Evolutionary conservation across 2,113 vertebrate genomes (phyloP), one percentile per base, ranked within the genome.

Genomic region (Pimephales promelas): DNA sequence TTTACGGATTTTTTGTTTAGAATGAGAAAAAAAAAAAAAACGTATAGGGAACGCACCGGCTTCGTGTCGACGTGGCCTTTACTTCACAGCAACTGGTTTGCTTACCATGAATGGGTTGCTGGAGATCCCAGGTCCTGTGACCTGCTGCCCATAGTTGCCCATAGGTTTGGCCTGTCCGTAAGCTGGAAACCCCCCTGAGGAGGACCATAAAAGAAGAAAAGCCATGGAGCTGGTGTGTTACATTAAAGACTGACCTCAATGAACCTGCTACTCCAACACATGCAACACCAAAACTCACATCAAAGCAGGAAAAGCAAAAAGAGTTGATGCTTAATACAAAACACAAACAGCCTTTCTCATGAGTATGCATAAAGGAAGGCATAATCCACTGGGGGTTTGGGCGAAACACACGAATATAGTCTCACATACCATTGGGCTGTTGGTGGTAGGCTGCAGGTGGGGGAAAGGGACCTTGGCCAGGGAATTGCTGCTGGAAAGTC

Each of bases 21-120:
- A n/a, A n/a, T n/a, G n/a, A n/a, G n/a, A n/a, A n/a, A n/a, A n/a
- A n/a, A n/a, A n/a, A n/a, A n/a, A n/a, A n/a, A n/a, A n/a, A n/a
- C n/a, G n/a, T n/a, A n/a, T n/a, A n/a, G n/a, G n/a, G n/a, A n/a
- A n/a, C n/a, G n/a, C n/a, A n/a, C n/a, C n/a, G n/a, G n/a, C n/a
- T n/a, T n/a, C n/a, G n/a, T n/a, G n/a, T n/a, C n/a, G n/a, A n/a
- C n/a, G n/a, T n/a, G n/a, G n/a, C 20, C 3, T 22, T 47, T 47
- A 64, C 24, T 22, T 64, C 18, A 20, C 6, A 31, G 26, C 18
- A 18, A 64, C 10, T 31, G 24, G 92, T 56, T 81, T 84, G 78
- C 95, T 95, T 86, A 98, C 98, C 98, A 99, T 97, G 90, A 99
- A 99, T 75, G 98, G 98, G 90, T 99, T 99, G 95, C 95, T 97